Percentiles rank a stretch among this genome's conserved stretches.
phyloP scores from a whole-genome alignment of 1,140 invertebrate genomes.

The Meteorus sp. region DNA sequence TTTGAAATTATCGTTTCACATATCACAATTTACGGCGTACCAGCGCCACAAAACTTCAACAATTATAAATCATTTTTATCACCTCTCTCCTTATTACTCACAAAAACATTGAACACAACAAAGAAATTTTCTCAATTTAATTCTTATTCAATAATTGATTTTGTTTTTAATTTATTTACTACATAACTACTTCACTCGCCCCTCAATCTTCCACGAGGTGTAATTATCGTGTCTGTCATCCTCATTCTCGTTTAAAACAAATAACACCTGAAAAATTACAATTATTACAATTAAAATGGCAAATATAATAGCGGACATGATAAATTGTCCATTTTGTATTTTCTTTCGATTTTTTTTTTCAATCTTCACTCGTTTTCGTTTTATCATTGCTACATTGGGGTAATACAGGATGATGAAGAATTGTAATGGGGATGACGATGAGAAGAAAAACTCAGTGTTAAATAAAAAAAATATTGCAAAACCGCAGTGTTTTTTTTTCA shows the following conservation, averaged over 20 bases:
- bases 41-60: conserved; percentile 1
- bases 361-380: too few relatives aligned
- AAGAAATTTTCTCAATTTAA: not conserved
- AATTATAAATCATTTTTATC: not conserved
- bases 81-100: not conserved
- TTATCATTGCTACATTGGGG: too few relatives aligned
- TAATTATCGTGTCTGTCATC: conserved; percentile 1
- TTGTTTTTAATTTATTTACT: too few relatives aligned
- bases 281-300: not conserved
- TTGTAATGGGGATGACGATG: too few relatives aligned
- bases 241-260: not conserved
- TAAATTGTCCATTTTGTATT: too few relatives aligned
- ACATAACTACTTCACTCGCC: not conserved
- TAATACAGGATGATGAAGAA: too few relatives aligned
- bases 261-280: conserved; percentile 13
- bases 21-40: conserved; percentile 8
- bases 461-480: too few relatives aligned
- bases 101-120: not conserved
- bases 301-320: not conserved
- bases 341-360: too few relatives aligned
- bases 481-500: too few relatives aligned
- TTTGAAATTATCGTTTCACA: not conserved
- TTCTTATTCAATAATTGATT: not conserved
- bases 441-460: too few relatives aligned
- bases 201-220: conserved; percentile 2